These are phyloP conservation scores for Phataginus tetradactyla DNA, from an alignment of 2,797 vertebrate genomes.

Conservation along the genomic window DNA sequence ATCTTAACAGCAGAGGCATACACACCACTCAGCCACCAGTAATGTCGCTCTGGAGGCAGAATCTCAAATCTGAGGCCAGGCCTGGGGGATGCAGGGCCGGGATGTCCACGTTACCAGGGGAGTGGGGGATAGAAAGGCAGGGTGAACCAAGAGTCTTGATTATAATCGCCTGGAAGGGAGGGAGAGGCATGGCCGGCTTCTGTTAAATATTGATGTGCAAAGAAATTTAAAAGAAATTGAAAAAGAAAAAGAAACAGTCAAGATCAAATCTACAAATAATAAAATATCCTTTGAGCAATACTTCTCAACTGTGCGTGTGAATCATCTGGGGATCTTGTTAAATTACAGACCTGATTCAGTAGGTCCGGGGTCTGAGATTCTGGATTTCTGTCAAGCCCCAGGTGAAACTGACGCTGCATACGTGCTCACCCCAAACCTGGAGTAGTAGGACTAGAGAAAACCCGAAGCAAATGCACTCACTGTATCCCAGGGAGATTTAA, in stretches of 20 bases:
- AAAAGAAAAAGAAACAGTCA: background rate
- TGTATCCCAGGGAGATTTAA: background rate
- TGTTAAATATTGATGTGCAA: background rate
- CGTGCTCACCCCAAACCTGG: background rate
- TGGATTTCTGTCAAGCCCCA: background rate
- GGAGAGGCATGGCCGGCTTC: background rate
- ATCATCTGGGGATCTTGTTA: background rate
- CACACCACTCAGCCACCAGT: background rate
- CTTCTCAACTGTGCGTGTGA: background rate
- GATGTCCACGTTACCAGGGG: background rate
- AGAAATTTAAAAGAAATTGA: background rate
- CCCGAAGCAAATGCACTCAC: background rate
- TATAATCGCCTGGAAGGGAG: background rate
- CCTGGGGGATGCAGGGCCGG: background rate
- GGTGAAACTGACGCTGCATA: background rate
- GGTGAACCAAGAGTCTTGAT: background rate
- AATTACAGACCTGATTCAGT: background rate
- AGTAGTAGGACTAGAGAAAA: background rate
- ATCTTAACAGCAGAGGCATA: background rate
- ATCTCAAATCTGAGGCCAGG: background rate
- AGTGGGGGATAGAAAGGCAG: background rate
- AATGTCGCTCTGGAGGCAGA: rapidly evolving
- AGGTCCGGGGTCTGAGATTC: background rate
- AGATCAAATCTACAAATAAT: background rate
- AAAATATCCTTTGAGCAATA: background rate